A percentile compares a stretch with the other conserved stretches of the same genome.
Conservation (phyloP, 30 jellyfish, hydroid and myxozoan species). For the Hydractinia symbiolongicarpus region DNA sequence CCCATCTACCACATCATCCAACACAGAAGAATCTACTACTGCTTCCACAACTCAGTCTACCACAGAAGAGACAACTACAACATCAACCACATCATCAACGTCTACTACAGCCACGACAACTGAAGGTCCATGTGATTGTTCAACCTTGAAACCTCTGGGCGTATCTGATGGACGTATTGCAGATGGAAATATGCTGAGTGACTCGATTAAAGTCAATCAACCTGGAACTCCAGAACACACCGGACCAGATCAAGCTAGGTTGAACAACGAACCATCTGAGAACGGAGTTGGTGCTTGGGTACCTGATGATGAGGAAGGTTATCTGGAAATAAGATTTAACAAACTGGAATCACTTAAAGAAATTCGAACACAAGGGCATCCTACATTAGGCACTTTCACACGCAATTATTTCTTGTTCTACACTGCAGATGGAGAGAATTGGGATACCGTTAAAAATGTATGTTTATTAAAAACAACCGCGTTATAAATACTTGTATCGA, state of each 20-base stretch:
- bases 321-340: slow-evolving; percentile 15
- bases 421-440: background rate
- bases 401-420: background rate
- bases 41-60: background rate
- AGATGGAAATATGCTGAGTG: background rate
- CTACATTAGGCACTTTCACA: background rate
- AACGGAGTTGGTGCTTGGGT: slow-evolving; percentile 20
- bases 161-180: slow-evolving; percentile 11
- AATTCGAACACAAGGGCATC: slow-evolving; percentile 12
- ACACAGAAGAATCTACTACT: background rate
- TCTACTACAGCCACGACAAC: slow-evolving; percentile 8
- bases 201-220: slow-evolving; percentile 1
- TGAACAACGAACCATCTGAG: slow-evolving; percentile 10
- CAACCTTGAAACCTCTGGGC: slow-evolving; percentile 10
- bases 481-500: too few relatives aligned
- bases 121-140: slow-evolving; percentile 12
- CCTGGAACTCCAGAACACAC: slow-evolving; percentile 23
- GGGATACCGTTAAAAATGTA: background rate
- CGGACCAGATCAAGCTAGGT: slow-evolving; percentile 25
- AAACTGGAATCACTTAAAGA: slow-evolving; percentile 5
- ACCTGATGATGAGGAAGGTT: slow-evolving; percentile 14
- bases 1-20: background rate
- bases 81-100: background rate
- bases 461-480: background rate
- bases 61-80: background rate